Percentiles rank a stretch among this genome's conserved stretches.
Evolutionary conservation across 2,113 vertebrate genomes (phyloP).

Genomic region (Cepphus grylle): DNA sequence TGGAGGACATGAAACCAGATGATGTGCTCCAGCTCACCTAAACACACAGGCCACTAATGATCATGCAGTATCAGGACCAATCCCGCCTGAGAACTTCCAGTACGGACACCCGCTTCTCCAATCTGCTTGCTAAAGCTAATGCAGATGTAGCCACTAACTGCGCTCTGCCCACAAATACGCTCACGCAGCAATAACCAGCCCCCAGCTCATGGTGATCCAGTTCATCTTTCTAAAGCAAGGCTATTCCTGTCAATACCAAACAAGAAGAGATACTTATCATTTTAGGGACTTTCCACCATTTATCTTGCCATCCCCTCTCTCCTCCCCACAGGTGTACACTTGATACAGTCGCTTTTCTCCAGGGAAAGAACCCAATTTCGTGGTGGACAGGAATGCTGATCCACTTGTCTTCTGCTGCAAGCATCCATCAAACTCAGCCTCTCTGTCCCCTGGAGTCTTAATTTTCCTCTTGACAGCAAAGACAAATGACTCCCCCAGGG

Average conservation of each 20-base stretch:
- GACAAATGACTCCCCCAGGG: constrained; percentile 38
- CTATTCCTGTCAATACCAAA: not conserved
- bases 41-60: not conserved
- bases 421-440: constrained; percentile 41
- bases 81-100: not conserved
- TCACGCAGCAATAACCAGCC: not conserved
- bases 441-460: constrained; percentile 25
- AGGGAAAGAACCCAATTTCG: not conserved
- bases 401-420: not conserved
- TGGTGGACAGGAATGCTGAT: constrained; percentile 17
- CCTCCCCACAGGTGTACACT: not conserved
- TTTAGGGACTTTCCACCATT: not conserved
- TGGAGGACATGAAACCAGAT: not conserved
- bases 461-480: constrained; percentile 63
- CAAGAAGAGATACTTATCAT: not conserved
- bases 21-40: not conserved
- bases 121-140: not conserved
- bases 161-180: fast-evolving
- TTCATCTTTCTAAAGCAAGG: not conserved
- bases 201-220: not conserved
- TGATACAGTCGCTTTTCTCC: not conserved
- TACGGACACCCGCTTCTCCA: fast-evolving
- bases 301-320: not conserved
- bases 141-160: not conserved
- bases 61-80: not conserved